Percentiles rank a stretch among this genome's conserved stretches.
Evolutionary conservation across 2,888 invertebrate genomes (phyloP).

Genomic region (Endomychus coccineus): DNA sequence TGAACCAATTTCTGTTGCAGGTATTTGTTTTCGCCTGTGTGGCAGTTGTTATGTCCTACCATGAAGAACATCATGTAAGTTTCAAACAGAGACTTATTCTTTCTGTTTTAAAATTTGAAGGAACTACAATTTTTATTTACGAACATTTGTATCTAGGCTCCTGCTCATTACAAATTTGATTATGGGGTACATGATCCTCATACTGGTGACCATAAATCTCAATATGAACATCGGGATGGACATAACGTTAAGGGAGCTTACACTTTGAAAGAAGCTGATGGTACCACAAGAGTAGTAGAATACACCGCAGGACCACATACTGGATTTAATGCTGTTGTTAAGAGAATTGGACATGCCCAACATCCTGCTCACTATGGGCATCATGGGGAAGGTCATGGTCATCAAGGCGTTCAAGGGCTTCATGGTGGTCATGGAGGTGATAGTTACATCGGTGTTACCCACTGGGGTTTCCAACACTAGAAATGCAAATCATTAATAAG

Average conservation of each 20-base stretch:
- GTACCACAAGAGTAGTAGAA: slow-evolving; percentile 38
- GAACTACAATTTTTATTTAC: no score
- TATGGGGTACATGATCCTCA: slow-evolving; percentile 41
- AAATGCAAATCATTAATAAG: no score
- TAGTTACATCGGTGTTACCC: slow-evolving; percentile 22
- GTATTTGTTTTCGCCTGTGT: background rate
- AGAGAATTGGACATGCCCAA: slow-evolving; percentile 32
- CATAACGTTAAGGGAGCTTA: slow-evolving; percentile 38
- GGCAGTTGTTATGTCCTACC: background rate
- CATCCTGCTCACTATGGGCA: slow-evolving; percentile 30
- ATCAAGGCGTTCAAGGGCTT: slow-evolving; percentile 13
- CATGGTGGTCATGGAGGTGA: slow-evolving; percentile 18
- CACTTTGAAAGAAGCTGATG: slow-evolving; percentile 38
- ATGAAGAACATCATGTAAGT: slow-evolving; percentile 11
- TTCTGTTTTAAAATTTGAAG: no score
- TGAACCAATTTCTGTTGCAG: no score
- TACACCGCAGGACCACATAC: slow-evolving; percentile 34
- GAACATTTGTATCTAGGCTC: slow-evolving; percentile 19
- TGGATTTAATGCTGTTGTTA: slow-evolving; percentile 38
- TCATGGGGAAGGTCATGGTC: slow-evolving; percentile 14
- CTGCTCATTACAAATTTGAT: slow-evolving; percentile 35
- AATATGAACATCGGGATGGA: slow-evolving; percentile 38
- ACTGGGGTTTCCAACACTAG: slow-evolving; percentile 19
- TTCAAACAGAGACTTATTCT: no score
- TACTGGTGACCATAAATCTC: slow-evolving; percentile 38